These are phyloP conservation scores for Aselliscus stoliczkanus DNA, from an alignment of 2,797 vertebrate species.

Conservation along the genomic window DNA sequence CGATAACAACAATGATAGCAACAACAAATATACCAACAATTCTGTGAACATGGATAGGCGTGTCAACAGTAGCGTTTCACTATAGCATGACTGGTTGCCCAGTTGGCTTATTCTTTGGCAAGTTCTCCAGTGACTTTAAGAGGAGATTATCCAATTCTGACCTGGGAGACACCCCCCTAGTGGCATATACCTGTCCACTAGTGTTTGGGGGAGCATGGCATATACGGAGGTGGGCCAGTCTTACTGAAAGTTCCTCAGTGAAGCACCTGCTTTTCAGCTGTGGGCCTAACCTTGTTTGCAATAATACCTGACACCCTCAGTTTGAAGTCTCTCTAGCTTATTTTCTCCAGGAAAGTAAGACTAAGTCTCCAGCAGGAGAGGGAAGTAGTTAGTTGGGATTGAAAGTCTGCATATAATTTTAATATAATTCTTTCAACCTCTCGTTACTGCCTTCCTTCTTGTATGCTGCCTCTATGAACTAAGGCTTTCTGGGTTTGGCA, in stretches of 20 bases:
- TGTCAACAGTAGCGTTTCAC: background rate
- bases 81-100: background rate
- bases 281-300: background rate
- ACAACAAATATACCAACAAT: background rate
- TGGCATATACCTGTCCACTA: background rate
- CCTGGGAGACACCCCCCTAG: background rate
- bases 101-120: background rate
- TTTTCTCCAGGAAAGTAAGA: conserved; percentile 19
- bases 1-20: background rate
- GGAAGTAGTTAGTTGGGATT: background rate
- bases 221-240: background rate
- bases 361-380: background rate
- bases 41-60: background rate
- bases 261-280: background rate
- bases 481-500: background rate
- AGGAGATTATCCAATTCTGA: background rate
- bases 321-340: background rate
- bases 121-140: background rate
- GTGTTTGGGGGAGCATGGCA: background rate
- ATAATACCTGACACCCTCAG: background rate
- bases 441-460: background rate
- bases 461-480: background rate
- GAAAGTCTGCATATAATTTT: background rate
- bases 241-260: background rate
- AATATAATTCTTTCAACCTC: background rate